phyloP scores from a whole-genome alignment of 1,140 invertebrate species.

The Cherax destructor region DNA sequence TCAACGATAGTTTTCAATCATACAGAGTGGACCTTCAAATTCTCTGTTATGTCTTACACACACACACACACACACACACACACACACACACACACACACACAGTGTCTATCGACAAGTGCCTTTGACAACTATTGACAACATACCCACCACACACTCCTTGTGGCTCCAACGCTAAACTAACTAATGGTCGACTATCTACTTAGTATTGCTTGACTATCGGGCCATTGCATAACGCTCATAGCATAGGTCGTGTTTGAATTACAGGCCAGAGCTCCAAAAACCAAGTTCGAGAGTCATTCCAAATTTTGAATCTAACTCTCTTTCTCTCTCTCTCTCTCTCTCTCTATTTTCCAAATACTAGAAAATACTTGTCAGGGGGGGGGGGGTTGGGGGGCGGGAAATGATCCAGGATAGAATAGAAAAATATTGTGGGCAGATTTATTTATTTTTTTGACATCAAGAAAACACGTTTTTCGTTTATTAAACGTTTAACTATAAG shows the following conservation, averaged over 20 bases:
- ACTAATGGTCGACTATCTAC: slow-evolving; percentile 46
- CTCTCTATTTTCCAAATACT: background rate
- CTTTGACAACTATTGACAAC: no score
- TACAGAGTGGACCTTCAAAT: no score
- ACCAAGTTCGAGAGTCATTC: slow-evolving; percentile 20
- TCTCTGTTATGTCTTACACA: no score
- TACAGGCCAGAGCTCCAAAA: slow-evolving; percentile 46
- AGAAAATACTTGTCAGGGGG: background rate
- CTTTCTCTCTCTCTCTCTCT: background rate
- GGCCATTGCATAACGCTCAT: slow-evolving; percentile 54
- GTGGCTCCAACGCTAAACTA: background rate
- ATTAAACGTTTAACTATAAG: background rate
- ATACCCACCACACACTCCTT: background rate
- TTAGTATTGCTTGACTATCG: slow-evolving; percentile 51
- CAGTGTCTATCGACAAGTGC: no score
- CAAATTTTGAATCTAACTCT: background rate
- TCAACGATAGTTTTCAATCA: no score
- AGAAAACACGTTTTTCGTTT: background rate
- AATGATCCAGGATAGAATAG: background rate
- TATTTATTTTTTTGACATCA: background rate
- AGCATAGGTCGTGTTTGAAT: slow-evolving; percentile 54
- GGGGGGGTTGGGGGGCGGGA: background rate
- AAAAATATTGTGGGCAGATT: background rate
- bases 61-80: no score
- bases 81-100: no score